phyloP scores from a whole-genome alignment of 2,113 vertebrate genomes.

The Rhadina sibilatrix region DNA sequence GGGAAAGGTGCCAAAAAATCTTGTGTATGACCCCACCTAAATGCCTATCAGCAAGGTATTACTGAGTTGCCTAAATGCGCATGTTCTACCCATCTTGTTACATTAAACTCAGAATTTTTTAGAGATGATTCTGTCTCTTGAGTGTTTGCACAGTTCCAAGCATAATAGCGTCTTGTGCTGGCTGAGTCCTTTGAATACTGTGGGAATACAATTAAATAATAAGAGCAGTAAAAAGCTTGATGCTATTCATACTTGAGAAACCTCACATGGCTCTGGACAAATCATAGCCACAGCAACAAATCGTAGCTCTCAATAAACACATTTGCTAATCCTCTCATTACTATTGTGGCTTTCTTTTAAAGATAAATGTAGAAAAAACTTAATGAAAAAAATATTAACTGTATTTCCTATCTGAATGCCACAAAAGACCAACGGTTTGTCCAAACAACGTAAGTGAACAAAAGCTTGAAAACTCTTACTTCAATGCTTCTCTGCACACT shows the following conservation, averaged over 20 bases:
- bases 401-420: background rate
- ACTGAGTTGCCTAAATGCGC: background rate
- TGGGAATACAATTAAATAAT: background rate
- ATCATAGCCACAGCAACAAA: background rate
- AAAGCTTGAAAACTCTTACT: background rate
- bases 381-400: background rate
- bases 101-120: background rate
- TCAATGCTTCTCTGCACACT: background rate
- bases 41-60: background rate
- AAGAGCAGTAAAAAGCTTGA: background rate
- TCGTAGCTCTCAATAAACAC: background rate
- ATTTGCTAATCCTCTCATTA: background rate
- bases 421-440: background rate
- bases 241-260: background rate
- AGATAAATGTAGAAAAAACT: background rate
- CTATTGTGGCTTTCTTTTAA: background rate
- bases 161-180: conserved; percentile 11
- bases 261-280: background rate
- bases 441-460: background rate
- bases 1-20: background rate
- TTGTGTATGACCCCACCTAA: background rate
- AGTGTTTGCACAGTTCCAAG: background rate
- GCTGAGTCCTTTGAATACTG: background rate
- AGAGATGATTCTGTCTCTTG: background rate
- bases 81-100: background rate